Percentiles rank a stretch among this genome's conserved stretches.
phyloP scores from a whole-genome alignment of 2,113 vertebrate genomes.

The Centropristis striata region DNA sequence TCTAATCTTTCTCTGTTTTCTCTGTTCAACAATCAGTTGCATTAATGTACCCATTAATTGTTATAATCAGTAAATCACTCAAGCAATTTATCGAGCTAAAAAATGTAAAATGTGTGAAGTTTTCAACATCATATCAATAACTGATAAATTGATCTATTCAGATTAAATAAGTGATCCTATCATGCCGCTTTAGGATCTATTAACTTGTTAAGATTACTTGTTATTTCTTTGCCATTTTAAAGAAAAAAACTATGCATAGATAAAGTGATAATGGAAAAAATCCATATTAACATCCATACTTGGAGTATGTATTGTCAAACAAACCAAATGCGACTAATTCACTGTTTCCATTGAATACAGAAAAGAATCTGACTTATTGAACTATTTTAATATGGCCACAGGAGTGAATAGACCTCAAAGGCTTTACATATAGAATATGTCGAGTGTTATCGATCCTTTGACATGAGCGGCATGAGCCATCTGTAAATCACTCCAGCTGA shows the following conservation, averaged over 20 bases:
- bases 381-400: slow-evolving; percentile 48
- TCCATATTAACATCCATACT: slow-evolving; percentile 13
- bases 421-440: slow-evolving; percentile 51
- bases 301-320: not conserved
- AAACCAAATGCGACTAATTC: slow-evolving; percentile 31
- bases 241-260: slow-evolving; percentile 18
- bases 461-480: slow-evolving; percentile 34
- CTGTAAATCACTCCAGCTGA: slow-evolving; percentile 37
- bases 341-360: slow-evolving; percentile 24
- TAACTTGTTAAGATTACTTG: not conserved
- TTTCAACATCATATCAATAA: not conserved
- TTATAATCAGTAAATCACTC: not conserved
- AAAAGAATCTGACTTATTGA: slow-evolving; percentile 44
- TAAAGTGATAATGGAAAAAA: slow-evolving; percentile 7
- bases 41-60: not conserved
- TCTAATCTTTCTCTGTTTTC: slow-evolving; percentile 1
- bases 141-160: not conserved
- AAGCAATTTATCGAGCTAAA: not conserved
- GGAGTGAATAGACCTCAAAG: slow-evolving; percentile 35
- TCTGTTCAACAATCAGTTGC: not conserved
- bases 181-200: not conserved
- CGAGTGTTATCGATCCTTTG: slow-evolving; percentile 49
- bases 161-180: slow-evolving; percentile 9
- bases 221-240: not conserved
- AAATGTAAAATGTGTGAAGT: not conserved